Conservation (phyloP, 2,113 vertebrate species). For the Protobothrops mucrosquamatus region DNA sequence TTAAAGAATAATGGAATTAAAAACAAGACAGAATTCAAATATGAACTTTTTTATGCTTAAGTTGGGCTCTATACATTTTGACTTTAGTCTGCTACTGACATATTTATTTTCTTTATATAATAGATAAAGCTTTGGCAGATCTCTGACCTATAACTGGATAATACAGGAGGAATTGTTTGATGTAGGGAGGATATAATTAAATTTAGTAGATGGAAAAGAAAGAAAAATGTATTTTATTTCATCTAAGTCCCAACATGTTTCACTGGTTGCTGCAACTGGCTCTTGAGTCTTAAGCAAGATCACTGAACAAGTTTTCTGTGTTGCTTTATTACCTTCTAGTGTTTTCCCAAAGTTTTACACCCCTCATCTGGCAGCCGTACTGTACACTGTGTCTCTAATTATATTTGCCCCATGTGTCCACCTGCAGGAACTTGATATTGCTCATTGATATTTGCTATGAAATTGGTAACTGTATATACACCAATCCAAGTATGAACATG, state of each 20-base stretch:
- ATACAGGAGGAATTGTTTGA: not conserved
- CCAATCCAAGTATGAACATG: conserved; percentile 5
- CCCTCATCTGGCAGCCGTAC: not conserved
- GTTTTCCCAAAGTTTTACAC: not conserved
- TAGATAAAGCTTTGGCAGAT: not conserved
- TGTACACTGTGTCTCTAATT: not conserved
- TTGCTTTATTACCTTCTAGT: not conserved
- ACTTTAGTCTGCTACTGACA: not conserved
- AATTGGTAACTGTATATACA: not conserved
- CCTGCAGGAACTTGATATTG: not conserved
- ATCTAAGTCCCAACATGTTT: not conserved
- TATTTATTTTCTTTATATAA: not conserved
- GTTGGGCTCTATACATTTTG: not conserved
- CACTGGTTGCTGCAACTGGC: not conserved
- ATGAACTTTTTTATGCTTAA: not conserved
- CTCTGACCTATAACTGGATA: not conserved
- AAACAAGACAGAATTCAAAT: not conserved
- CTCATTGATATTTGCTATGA: not conserved
- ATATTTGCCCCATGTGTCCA: not conserved
- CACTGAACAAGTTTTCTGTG: not conserved
- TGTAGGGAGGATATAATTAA: not conserved
- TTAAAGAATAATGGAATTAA: not conserved
- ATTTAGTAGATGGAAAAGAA: not conserved
- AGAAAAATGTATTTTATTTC: not conserved
- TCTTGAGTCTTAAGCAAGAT: not conserved